Conservation (phyloP, 1,140 invertebrate genomes). For the Bombus polaris region DNA sequence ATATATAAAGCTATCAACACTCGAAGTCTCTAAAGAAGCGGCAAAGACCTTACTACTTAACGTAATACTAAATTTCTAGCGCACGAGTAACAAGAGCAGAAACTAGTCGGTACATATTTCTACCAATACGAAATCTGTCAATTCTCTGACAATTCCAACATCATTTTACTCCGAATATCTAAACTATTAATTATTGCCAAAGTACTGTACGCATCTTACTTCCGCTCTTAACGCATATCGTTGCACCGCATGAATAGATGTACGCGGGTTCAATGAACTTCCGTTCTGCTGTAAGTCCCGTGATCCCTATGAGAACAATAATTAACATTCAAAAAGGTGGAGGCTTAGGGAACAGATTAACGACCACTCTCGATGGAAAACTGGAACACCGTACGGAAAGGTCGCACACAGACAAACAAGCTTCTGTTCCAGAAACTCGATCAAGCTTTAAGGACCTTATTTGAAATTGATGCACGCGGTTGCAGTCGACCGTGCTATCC, state of each 20-base stretch:
- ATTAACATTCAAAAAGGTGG: constrained; percentile 38
- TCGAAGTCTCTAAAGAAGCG: too few relatives aligned
- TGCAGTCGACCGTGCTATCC: background rate
- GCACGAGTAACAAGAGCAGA: too few relatives aligned
- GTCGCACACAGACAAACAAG: background rate
- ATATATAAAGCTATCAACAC: too few relatives aligned
- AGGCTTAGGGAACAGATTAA: constrained; percentile 21
- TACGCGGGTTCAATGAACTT: background rate
- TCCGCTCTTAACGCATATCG: background rate
- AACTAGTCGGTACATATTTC: too few relatives aligned
- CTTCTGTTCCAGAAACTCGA: constrained; percentile 35
- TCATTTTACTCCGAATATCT: too few relatives aligned
- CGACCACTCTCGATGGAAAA: background rate
- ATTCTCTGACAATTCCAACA: too few relatives aligned
- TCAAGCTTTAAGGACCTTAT: constrained; percentile 52
- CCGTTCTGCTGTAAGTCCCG: too few relatives aligned
- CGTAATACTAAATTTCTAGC: too few relatives aligned
- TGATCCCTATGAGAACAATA: background rate
- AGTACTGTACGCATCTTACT: too few relatives aligned
- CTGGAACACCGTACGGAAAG: background rate
- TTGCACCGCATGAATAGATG: background rate
- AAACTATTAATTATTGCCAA: too few relatives aligned
- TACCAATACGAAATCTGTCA: too few relatives aligned
- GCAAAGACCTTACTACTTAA: too few relatives aligned
- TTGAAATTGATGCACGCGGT: constrained; percentile 41